A percentile compares a stretch with the other conserved stretches of the same genome.
Conservation (phyloP, 2,797 vertebrate genomes). For the Numenius phaeopus region DNA sequence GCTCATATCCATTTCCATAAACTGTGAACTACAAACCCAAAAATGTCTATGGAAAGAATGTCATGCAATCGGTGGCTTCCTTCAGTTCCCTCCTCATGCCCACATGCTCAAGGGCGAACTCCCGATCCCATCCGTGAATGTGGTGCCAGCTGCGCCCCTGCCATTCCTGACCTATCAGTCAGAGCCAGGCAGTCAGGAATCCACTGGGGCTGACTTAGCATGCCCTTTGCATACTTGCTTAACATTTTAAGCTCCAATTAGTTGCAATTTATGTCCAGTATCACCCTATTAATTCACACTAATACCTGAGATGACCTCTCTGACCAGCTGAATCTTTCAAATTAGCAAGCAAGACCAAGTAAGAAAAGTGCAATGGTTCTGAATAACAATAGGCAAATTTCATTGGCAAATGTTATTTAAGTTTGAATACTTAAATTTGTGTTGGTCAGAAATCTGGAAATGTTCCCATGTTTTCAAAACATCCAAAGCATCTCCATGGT, state of each 20-base stretch:
- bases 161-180: not conserved
- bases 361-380: not conserved
- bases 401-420: slow-evolving; percentile 12
- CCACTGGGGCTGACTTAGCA: not conserved
- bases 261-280: slow-evolving; percentile 17
- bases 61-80: not conserved
- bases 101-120: not conserved
- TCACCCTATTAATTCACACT: not conserved
- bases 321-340: slow-evolving; percentile 29
- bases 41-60: not conserved
- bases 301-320: not conserved
- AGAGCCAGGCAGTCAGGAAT: not conserved
- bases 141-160: not conserved
- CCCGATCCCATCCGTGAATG: not conserved
- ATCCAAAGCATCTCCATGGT: not conserved
- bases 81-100: not conserved
- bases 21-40: not conserved
- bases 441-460: not conserved
- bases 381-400: not conserved
- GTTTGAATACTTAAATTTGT: not conserved
- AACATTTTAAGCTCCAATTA: slow-evolving; percentile 56
- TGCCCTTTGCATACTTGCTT: not conserved
- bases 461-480: not conserved
- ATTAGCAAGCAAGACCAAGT: slow-evolving; percentile 41
- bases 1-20: not conserved